Percentiles rank a stretch among this genome's conserved stretches.
Evolutionary conservation across 1,140 invertebrate species (phyloP).

Genomic region (Conopomorpha cramerella): DNA sequence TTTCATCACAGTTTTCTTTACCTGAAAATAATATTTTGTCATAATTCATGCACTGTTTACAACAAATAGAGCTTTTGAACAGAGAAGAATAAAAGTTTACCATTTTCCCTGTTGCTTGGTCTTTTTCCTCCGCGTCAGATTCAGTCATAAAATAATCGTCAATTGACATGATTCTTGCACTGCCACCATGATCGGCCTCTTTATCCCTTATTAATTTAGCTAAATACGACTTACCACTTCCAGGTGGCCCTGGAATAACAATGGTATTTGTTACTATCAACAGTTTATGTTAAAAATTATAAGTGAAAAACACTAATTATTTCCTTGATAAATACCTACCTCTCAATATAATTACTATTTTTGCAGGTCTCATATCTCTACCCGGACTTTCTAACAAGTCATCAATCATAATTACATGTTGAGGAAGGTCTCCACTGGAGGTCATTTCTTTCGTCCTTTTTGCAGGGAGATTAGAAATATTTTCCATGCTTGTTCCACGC

Average conservation of each 20-base stretch:
- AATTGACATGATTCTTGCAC: slow-evolving; percentile 86
- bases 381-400: slow-evolving; percentile 80
- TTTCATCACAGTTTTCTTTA: slow-evolving; percentile 72
- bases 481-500: slow-evolving; percentile 28
- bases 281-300: too few species aligned
- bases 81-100: slow-evolving; percentile 15
- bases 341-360: slow-evolving; percentile 87
- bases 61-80: slow-evolving; percentile 3
- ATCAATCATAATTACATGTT: slow-evolving; percentile 72
- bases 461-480: too few species aligned
- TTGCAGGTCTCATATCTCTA: slow-evolving; percentile 73
- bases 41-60: not conserved
- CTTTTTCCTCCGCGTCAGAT: slow-evolving; percentile 78
- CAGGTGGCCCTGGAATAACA: slow-evolving; percentile 71
- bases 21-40: slow-evolving; percentile 42
- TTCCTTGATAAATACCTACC: slow-evolving; percentile 66
- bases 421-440: too few species aligned
- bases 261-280: too few species aligned
- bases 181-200: slow-evolving; percentile 58
- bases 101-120: slow-evolving; percentile 74
- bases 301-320: too few species aligned
- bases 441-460: too few species aligned
- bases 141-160: slow-evolving; percentile 97
- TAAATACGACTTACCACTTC: slow-evolving; percentile 87
- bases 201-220: slow-evolving; percentile 85